Base-by-base conservation (phyloP, 2,797 vertebrate species). In the Sphaeramia orbicularis region DNA sequence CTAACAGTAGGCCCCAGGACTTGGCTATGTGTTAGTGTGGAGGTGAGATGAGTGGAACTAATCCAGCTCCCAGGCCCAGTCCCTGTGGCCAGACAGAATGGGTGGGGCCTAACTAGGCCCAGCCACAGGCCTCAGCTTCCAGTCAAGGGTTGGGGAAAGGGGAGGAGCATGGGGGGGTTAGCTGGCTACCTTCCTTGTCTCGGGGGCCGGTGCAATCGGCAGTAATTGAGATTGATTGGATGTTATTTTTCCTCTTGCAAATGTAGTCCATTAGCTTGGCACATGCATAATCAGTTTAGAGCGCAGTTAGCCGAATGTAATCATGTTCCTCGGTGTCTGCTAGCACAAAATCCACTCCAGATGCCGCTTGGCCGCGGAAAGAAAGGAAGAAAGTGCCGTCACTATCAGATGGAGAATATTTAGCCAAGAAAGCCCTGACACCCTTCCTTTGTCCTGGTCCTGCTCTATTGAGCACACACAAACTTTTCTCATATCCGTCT, bases 261-360 rank as follows among this genome's bases (percentile, higher is more conserved):
- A 99, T 98, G 96, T 97, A 97, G 98, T 98, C 97, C 97, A 98
- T 99, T 99, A 97, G 96, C 95, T 96, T 97, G 96, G 97, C 97
- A 98, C 97, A 98, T 98, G 96, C 96, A 97, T 99, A 98, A 99
- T 99, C 96, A 98, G 97, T 97, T 99, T 99, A 99, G 97, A 96
- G 96, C 95, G 94, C 96, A 99, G 97, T 99, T 99, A 99, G 98
- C 96, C 96, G 96, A 96, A 95, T 98, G 96, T 98, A 98, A 99
- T 99, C 97, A 96, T 97, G 97, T 98, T 99, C 97, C 96, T 96
- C 94, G 95, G 97, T 99, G 96, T 97, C 96, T 97, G 97, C 96
- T 96, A 90, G 94, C 95, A 96, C 96, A 97, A 97, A 98, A 97
- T 97, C 96, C 95, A 95, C 95, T 96, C 96, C 96, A 97, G 96